Conservation (phyloP, 2,113 vertebrate species). For the Lonchura striata region DNA sequence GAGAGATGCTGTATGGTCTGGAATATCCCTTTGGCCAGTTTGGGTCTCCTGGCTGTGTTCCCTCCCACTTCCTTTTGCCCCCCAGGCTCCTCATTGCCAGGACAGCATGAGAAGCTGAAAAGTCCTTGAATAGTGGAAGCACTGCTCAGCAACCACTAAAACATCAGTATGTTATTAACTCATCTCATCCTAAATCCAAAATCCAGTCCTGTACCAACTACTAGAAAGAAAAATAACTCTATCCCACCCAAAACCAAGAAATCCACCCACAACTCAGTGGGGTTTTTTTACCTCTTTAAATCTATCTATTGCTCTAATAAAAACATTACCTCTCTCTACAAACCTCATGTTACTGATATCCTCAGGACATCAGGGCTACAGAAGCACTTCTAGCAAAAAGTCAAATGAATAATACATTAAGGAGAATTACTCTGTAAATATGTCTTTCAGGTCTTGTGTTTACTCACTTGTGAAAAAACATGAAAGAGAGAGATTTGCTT, state of each 20-base stretch:
- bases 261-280: background rate
- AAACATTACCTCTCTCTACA: background rate
- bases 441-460: constrained; percentile 33
- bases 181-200: background rate
- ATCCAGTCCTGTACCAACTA: background rate
- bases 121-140: background rate
- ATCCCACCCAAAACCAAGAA: background rate
- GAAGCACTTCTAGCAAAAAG: constrained; percentile 22
- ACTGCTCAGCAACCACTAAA: background rate
- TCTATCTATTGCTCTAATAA: background rate
- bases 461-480: background rate
- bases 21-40: background rate
- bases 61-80: background rate
- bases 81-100: background rate
- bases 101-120: background rate
- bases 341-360: background rate
- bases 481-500: constrained; percentile 13
- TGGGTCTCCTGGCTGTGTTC: background rate
- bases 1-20: background rate
- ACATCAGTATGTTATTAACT: background rate
- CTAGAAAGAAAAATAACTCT: background rate
- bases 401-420: constrained; percentile 61
- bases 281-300: background rate
- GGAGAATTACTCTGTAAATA: constrained; percentile 33
- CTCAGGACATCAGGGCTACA: background rate